Evolutionary conservation across 1,140 invertebrate genomes (phyloP).

Genomic region (Phocides pigmalion): DNA sequence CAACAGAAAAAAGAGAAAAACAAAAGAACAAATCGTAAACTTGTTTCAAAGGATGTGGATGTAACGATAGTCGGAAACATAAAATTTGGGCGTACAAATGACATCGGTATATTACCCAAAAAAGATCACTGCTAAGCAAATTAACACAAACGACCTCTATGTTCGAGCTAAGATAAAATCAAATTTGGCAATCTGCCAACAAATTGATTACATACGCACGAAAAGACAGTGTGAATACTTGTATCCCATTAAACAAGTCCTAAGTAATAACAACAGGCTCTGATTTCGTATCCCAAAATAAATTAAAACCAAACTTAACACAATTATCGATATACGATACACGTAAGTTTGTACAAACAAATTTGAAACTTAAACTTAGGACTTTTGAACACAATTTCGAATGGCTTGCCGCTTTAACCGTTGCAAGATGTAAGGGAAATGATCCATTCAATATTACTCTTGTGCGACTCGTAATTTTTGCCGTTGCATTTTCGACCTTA

Average conservation of each 20-base stretch:
- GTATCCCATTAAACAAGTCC: slow-evolving; percentile 28
- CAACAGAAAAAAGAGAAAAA: not conserved
- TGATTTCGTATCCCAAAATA: slow-evolving; percentile 60
- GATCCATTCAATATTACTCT: slow-evolving; percentile 80
- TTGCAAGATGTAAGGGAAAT: slow-evolving; percentile 80
- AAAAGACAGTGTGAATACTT: slow-evolving; percentile 17
- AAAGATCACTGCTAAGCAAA: not conserved
- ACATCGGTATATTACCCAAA: not conserved
- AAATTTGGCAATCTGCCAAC: slow-evolving; percentile 23
- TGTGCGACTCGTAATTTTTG: slow-evolving; percentile 42
- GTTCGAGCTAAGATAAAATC: slow-evolving; percentile 18
- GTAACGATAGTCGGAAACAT: slow-evolving; percentile 10
- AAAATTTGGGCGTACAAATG: slow-evolving; percentile 8
- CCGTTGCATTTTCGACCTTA: slow-evolving; percentile 47
- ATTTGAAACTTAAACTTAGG: slow-evolving; percentile 39
- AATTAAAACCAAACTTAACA: slow-evolving; percentile 59
- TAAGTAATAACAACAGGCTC: slow-evolving; percentile 42
- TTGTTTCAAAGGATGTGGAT: slow-evolving; percentile 12
- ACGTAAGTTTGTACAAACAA: slow-evolving; percentile 17
- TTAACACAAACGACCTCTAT: slow-evolving; percentile 28
- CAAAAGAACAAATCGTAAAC: not conserved
- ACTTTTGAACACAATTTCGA: slow-evolving; percentile 53
- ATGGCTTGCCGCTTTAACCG: slow-evolving; percentile 59
- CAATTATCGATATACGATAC: slow-evolving; percentile 50
- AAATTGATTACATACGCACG: slow-evolving; percentile 16